Evolutionary conservation across 1,140 invertebrate genomes (phyloP), one percentile per base, ranked within the genome.

Genomic region (Sinonovacula constricta): DNA sequence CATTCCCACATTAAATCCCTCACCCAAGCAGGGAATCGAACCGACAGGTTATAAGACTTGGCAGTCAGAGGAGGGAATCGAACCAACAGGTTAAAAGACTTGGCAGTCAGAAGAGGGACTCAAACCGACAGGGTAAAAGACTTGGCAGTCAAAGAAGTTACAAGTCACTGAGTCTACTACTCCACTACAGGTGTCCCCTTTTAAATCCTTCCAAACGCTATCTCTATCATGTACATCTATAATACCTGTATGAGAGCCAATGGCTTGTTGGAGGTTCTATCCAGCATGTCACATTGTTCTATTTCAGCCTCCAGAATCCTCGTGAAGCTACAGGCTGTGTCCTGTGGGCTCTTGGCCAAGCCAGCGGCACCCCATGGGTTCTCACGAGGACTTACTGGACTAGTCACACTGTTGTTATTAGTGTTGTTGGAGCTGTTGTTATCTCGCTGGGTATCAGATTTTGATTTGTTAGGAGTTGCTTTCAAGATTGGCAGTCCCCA

Each of bases 191-290:
- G n/a, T n/a, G n/a, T n/a, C n/a, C n/a, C n/a, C n/a, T n/a, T n/a
- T n/a, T n/a, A n/a, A n/a, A n/a, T n/a, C n/a, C n/a, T n/a, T n/a
- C n/a, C n/a, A n/a, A n/a, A n/a, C n/a, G n/a, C n/a, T n/a, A n/a
- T n/a, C n/a, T n/a, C n/a, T n/a, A n/a, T n/a, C n/a, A n/a, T 33
- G 51, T 70, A 18, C 22, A 14, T 15, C 15, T 14, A 39, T 67
- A 26, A n/a, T 88, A 93, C 93, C 91, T 94, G 94, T 51, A 94
- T 95, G 33, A 94, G 89, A 74, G 88, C 85, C 12, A 95, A 90
- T 30, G 93, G 92, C 90, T 90, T 90, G 51, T 87, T 88, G 28
- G 69, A 79, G 22, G 79, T 76, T 18, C 72, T 79, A 5, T 81
- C 77, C n/a, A 86, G 60, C 12, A 80, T 82, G 53, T 86, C 82